phyloP scores from a whole-genome alignment of 1,140 invertebrate genomes.

The Belonocnema kinseyi region DNA sequence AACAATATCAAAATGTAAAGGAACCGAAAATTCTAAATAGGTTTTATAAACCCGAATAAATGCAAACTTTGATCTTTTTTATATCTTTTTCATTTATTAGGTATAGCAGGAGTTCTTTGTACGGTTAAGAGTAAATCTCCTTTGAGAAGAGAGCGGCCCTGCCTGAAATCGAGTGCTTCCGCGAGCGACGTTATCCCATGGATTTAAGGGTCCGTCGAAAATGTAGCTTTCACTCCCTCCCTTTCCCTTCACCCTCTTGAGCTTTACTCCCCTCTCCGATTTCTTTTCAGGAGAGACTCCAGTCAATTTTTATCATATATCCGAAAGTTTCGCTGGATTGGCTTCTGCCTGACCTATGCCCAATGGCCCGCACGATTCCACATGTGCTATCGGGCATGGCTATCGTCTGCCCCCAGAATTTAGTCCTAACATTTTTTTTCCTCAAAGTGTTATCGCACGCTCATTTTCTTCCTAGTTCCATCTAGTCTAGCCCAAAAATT shows the following conservation, averaged over 20 bases:
- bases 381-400: constrained; percentile 64
- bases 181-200: constrained; percentile 57
- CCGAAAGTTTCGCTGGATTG: constrained; percentile 69
- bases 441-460: constrained; percentile 36
- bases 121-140: constrained; percentile 17
- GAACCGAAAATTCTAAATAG: not conserved
- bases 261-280: constrained; percentile 42
- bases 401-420: constrained; percentile 56
- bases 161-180: constrained; percentile 48
- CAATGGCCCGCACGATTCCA: constrained; percentile 69
- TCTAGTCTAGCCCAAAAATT: not conserved
- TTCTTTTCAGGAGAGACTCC: constrained; percentile 46
- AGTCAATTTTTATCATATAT: constrained; percentile 73
- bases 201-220: constrained; percentile 65
- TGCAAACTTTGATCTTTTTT: constrained; percentile 21
- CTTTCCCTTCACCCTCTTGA: constrained; percentile 34
- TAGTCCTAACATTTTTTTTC: constrained; percentile 46
- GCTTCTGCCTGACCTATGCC: constrained; percentile 73
- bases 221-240: constrained; percentile 47
- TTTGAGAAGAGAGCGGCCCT: constrained; percentile 11
- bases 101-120: constrained; percentile 22
- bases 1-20: not conserved
- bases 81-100: constrained; percentile 30
- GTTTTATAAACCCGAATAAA: constrained; percentile 4
- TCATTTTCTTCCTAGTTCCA: constrained; percentile 18